A percentile compares a stretch with the other conserved stretches of the same genome.
Conservation (phyloP, 2,113 vertebrate genomes). For the Sinocyclocheilus rhinocerous region DNA sequence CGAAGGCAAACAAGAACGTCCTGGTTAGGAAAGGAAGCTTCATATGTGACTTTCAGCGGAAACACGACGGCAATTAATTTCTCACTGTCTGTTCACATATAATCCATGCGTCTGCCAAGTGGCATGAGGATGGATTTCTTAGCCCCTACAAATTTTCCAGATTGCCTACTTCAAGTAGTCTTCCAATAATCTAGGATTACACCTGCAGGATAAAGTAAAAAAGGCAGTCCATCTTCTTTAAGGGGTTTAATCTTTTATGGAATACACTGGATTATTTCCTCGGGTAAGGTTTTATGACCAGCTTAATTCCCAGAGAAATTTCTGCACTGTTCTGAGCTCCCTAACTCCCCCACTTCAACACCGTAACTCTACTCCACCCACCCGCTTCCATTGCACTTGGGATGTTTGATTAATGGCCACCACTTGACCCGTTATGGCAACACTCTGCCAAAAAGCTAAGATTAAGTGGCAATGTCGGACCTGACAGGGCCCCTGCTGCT, state of each 20-base stretch:
- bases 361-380: slow-evolving; percentile 39
- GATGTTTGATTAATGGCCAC: slow-evolving; percentile 81
- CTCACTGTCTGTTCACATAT: neutral
- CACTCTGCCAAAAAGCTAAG: slow-evolving; percentile 82
- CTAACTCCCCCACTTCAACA: no score
- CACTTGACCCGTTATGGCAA: slow-evolving; percentile 84
- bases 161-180: slow-evolving; percentile 68
- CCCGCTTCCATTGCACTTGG: slow-evolving; percentile 50
- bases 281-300: slow-evolving; percentile 72
- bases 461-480: slow-evolving; percentile 78
- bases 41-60: neutral
- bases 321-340: slow-evolving; percentile 56
- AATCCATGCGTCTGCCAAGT: neutral
- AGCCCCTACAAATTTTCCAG: slow-evolving; percentile 70
- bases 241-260: slow-evolving; percentile 79
- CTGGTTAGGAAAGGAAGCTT: neutral
- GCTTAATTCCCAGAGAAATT: slow-evolving; percentile 72
- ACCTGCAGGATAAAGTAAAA: slow-evolving; percentile 68
- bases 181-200: slow-evolving; percentile 78
- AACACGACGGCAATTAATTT: neutral
- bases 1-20: neutral
- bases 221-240: slow-evolving; percentile 78
- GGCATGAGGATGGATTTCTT: slow-evolving; percentile 54
- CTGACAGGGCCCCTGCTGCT: slow-evolving; percentile 79
- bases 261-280: slow-evolving; percentile 80